Evolutionary conservation across 2,888 invertebrate genomes (phyloP).

Genomic region (Aphodius sticticus): DNA sequence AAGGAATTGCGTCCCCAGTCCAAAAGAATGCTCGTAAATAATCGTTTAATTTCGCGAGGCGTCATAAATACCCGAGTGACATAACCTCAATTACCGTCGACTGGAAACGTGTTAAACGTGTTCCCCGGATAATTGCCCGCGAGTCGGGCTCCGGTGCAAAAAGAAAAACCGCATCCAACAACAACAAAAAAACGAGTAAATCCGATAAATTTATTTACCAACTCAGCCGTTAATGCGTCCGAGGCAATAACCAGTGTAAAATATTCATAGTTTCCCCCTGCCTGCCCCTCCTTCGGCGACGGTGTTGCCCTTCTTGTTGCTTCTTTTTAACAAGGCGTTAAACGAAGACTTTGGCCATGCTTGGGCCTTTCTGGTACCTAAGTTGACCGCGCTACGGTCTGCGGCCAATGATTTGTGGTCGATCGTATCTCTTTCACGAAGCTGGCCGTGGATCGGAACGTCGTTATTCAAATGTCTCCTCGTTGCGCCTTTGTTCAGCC

Average conservation of each 20-base stretch:
- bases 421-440: conserved; percentile 49
- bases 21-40: conserved; percentile 18
- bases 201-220: conserved; percentile 37
- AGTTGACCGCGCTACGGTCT: not conserved
- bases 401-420: conserved; percentile 48
- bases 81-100: conserved; percentile 24
- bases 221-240: conserved; percentile 33
- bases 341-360: conserved; percentile 22
- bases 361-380: not conserved
- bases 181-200: conserved; percentile 27
- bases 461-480: conserved; percentile 47
- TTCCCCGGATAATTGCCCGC: conserved; percentile 23
- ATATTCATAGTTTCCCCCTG: conserved; percentile 49
- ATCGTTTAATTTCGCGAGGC: conserved; percentile 24
- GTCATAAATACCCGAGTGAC: conserved; percentile 23
- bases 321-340: conserved; percentile 50
- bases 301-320: conserved; percentile 45
- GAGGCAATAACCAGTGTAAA: conserved; percentile 52
- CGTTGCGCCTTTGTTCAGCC: conserved; percentile 33
- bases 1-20: conserved; percentile 8
- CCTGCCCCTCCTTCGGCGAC: conserved; percentile 33
- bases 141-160: conserved; percentile 17
- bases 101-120: conserved; percentile 24
- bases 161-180: conserved; percentile 25
- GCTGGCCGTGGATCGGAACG: conserved; percentile 43